Evolutionary conservation across 2,797 vertebrate species (phyloP), one percentile per base, ranked within the genome.

Genomic region (Paguma larvata): DNA sequence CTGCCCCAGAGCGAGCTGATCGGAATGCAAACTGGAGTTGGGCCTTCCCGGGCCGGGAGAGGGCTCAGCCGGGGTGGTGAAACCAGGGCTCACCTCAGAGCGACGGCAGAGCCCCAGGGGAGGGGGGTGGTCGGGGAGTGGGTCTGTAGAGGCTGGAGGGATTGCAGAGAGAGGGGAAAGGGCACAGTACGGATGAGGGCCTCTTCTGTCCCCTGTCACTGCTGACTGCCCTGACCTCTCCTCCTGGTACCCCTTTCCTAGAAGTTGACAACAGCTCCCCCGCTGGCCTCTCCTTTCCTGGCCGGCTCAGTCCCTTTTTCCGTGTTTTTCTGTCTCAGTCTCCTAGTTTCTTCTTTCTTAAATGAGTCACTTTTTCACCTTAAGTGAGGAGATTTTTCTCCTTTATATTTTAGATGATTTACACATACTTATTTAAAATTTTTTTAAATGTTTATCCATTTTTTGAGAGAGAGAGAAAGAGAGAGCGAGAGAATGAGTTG

Each of bases 211-310:
- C 38, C 19, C 5, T 19, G 3, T 14, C 19, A 44, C 21, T 12
- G 7, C 56, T 34, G 83, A 23, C 15, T 0, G 16, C 7, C 15
- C 0, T 0, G 0, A 0, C 46, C 32, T 23, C 7, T 0, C 34
- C 23, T 44, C 0, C 41, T 0, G 0, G 21, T 27, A 3, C 0
- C n/a, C 34, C 34, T 8, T 12, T n/a, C n/a, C 53, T 7, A 0
- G 10, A 12, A 5, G 25, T 7, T 0, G 4, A 59, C 16, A 3
- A 1, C n/a, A 12, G 13, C 27, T 32, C 51, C 19, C 56, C 3
- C 7, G 13, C 23, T 5, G 21, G 6, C 16, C 34, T 51, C 34
- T 62, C 8, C 34, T 32, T n/a, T 7, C 27, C 68, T 56, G 34
- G 38, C 32, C 11, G 19, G 3, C 65, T 6, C 14, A 1, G 25